Evolutionary conservation across 1,140 invertebrate genomes (phyloP).

Genomic region (Polypedilum vanderplanki): DNA sequence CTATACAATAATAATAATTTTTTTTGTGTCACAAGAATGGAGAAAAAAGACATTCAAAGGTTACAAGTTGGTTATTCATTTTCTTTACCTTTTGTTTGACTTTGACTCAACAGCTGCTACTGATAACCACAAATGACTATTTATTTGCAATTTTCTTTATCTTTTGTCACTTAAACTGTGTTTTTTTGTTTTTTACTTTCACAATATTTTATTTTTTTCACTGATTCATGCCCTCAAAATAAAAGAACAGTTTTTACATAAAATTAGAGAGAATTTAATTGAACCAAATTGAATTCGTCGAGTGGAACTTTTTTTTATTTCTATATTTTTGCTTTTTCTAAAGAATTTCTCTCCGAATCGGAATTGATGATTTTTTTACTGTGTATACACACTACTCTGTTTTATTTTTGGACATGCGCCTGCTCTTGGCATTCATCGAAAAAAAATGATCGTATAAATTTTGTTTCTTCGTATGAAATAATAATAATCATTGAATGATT

Average conservation of each 20-base stretch:
- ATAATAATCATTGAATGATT: background rate
- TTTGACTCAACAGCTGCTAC: background rate
- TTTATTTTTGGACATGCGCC: conserved; percentile 28
- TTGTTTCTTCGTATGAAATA: no score
- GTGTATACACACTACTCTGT: conserved; percentile 1
- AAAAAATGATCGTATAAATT: background rate
- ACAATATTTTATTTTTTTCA: no score
- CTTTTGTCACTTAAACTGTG: no score
- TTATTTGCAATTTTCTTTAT: background rate
- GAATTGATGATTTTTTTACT: conserved; percentile 14
- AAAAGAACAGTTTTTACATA: background rate
- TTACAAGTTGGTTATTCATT: background rate
- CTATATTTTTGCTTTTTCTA: background rate
- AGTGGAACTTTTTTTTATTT: background rate
- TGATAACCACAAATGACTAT: background rate
- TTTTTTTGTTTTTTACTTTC: no score
- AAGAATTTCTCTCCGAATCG: background rate
- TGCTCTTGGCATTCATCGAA: conserved; percentile 1
- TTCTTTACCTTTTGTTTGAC: background rate
- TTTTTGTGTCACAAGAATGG: background rate
- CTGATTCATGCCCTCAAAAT: background rate
- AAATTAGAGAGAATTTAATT: background rate
- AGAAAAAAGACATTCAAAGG: background rate
- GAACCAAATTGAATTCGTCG: background rate
- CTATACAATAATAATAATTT: background rate